Percentiles rank a stretch among this genome's conserved stretches.
These are phyloP conservation scores for Lochmaea crataegi DNA, from an alignment of 2,888 invertebrate species.

Conservation along the genomic window DNA sequence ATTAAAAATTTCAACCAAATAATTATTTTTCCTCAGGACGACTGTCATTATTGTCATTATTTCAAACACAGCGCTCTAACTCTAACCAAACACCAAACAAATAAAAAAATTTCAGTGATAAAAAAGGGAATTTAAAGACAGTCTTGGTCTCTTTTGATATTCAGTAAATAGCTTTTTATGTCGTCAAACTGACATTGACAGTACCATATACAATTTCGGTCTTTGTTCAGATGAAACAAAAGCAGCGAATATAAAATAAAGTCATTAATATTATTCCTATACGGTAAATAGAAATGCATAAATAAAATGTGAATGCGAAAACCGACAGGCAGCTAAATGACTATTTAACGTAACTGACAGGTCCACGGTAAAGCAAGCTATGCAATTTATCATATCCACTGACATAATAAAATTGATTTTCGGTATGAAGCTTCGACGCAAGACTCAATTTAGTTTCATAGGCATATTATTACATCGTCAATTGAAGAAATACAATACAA, in stretches of 20 bases:
- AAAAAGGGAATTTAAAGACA: too few relatives aligned
- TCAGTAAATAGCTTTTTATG: background rate
- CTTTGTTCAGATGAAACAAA: background rate
- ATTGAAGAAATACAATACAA: background rate
- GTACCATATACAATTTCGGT: background rate
- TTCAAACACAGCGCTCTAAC: too few relatives aligned
- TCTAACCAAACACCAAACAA: too few relatives aligned
- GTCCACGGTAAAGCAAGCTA: background rate
- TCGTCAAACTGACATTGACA: background rate
- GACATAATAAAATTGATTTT: constrained; percentile 25
- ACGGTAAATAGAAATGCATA: background rate
- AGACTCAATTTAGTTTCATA: constrained; percentile 2
- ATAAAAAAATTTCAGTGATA: too few relatives aligned
- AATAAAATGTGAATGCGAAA: constrained; percentile 14
- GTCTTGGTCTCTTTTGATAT: too few relatives aligned
- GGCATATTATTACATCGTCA: background rate
- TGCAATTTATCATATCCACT: constrained; percentile 22
- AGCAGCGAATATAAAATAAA: constrained; percentile 8
- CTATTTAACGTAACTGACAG: constrained; percentile 38
- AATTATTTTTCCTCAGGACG: too few relatives aligned
- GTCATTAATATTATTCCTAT: constrained; percentile 7
- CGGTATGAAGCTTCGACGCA: constrained; percentile 3
- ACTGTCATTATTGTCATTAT: too few relatives aligned
- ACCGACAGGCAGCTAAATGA: constrained; percentile 32
- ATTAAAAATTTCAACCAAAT: too few relatives aligned